A percentile compares a stretch with the other conserved stretches of the same genome.
phyloP scores from a whole-genome alignment of 2,888 invertebrate genomes.

The Bedellia somnulentella region DNA sequence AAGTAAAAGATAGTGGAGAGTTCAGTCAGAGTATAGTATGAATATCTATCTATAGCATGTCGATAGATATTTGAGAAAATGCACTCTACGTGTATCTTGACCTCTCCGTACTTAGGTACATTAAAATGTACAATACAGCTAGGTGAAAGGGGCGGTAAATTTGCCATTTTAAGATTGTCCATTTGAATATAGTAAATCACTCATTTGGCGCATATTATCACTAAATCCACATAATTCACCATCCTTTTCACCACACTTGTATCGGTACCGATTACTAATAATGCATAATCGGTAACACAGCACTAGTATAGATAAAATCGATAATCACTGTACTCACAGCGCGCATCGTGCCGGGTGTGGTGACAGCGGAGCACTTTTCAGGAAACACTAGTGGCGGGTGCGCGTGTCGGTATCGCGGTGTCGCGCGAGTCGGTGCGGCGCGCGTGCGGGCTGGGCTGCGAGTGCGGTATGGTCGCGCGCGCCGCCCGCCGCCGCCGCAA shows the following conservation, averaged over 20 bases:
- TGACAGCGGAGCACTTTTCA: constrained; percentile 14
- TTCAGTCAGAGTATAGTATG: too few species aligned
- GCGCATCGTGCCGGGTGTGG: constrained; percentile 34
- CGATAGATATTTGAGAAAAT: too few species aligned
- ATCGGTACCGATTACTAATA: neutral
- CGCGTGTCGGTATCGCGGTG: too few species aligned
- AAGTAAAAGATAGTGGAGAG: too few species aligned
- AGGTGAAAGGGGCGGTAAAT: constrained; percentile 5
- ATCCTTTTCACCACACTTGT: constrained; percentile 1
- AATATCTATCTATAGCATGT: too few species aligned
- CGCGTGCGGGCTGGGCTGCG: constrained; percentile 26
- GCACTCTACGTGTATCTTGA: too few species aligned
- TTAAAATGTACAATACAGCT: neutral
- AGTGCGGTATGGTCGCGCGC: constrained; percentile 15
- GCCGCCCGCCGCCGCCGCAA: neutral
- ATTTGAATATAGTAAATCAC: neutral
- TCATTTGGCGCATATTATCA: neutral
- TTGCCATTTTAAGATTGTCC: neutral
- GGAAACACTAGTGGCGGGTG: constrained; percentile 6
- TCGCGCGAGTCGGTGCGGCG: constrained; percentile 14
- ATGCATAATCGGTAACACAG: too few species aligned
- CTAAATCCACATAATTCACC: neutral
- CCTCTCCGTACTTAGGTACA: too few species aligned
- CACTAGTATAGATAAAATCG: constrained; percentile 7
- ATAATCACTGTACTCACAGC: constrained; percentile 38